Base-by-base conservation (phyloP, 2,888 invertebrate species). In the Diabrotica balteata region DNA sequence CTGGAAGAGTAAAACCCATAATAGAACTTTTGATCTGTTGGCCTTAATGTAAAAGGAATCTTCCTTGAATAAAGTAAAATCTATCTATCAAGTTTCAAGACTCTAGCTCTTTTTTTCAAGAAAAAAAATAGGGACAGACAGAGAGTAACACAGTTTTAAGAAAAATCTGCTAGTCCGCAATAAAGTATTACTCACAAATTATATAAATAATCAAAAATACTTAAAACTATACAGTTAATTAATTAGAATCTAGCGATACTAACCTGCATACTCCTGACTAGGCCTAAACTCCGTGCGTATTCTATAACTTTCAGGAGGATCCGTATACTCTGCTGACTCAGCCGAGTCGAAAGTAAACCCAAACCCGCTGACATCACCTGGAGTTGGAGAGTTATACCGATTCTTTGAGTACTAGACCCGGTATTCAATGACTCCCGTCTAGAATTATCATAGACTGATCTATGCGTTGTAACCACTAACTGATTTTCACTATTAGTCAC, bases 261-360 rank as follows among this genome's bases (percentile, higher is more conserved):
- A 9, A 73, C 73, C 72, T 66, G 65, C 44, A 63, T 67, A 73
- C 50, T 68, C 60, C 46, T 66, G 70, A 57, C 66, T 68, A 45
- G 72, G 69, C 60, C 62, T 64, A 51, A 67, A 72, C 50, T 72
- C 64, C 46, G 67, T 66, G 7, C 64, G 72, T 49, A 67, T 72
- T 53, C 69, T 67, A 45, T 66, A 72, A 44, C 61, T 57, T 32
- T 70, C 70, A 8, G 72, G 70, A 7, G 67, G 55, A 59, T 73
- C 73, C 1, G 73, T 74, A 59, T 68, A 68, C 10, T 73, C 73
- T 9, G 73, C 62, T 54, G 69, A 59, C 10, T 68, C 65, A 0
- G 57, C 68, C 47, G 77, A 75, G 45, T 76, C 79, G 64, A 76
- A 80, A n/a, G 78, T 77, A 50, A 80, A 81, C 50, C 78, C 79